These are phyloP conservation scores for Leptinotarsa lineolata DNA, from an alignment of 1,140 invertebrate genomes.

Conservation along the genomic window DNA sequence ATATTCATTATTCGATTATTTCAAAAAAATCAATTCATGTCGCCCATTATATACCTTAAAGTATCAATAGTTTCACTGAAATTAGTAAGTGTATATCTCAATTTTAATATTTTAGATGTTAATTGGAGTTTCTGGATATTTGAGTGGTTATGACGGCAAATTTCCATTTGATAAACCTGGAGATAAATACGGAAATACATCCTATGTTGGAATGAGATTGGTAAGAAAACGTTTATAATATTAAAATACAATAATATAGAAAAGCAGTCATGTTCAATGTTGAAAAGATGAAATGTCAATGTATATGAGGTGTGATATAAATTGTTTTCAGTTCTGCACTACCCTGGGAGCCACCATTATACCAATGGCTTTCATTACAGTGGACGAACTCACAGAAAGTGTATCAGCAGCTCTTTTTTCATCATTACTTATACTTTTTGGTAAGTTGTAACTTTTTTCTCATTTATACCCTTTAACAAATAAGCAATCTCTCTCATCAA, in stretches of 20 bases:
- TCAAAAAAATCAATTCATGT: too few species aligned
- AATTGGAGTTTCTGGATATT: constrained; percentile 87
- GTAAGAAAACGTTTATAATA: constrained; percentile 63
- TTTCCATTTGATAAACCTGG: constrained; percentile 97
- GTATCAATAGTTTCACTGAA: constrained; percentile 11
- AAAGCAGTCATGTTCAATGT: neutral
- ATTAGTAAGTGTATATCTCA: too few species aligned
- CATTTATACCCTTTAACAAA: too few species aligned
- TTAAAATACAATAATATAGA: constrained; percentile 12
- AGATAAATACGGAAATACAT: constrained; percentile 86
- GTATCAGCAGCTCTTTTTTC: constrained; percentile 76
- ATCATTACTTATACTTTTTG: constrained; percentile 82
- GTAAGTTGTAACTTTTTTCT: constrained; percentile 61
- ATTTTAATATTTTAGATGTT: constrained; percentile 74
- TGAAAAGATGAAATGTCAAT: neutral
- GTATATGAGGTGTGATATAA: constrained; percentile 88
- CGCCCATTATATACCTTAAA: too few species aligned
- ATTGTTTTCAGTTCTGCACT: constrained; percentile 84
- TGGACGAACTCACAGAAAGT: constrained; percentile 89
- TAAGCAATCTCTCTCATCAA: too few species aligned
- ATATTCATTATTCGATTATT: too few species aligned
- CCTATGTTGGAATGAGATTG: constrained; percentile 93
- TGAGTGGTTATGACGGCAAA: constrained; percentile 94
- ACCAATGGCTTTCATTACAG: constrained; percentile 83
- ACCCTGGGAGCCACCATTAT: constrained; percentile 84